A percentile compares a stretch with the other conserved stretches of the same genome.
Evolutionary conservation across 2,888 invertebrate species (phyloP).

Genomic region (Junonia oenone): DNA sequence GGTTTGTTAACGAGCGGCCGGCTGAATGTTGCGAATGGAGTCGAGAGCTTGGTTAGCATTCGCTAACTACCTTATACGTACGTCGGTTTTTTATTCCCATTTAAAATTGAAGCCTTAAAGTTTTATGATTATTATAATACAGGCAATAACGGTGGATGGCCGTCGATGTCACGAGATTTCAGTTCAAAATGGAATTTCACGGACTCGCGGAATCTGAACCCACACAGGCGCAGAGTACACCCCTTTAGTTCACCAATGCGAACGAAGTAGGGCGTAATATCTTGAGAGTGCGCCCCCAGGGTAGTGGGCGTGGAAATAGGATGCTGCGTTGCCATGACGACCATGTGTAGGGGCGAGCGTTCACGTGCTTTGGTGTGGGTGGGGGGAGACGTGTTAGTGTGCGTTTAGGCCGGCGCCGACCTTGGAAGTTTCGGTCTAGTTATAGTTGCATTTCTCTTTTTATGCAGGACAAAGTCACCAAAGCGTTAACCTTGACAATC

Average conservation of each 20-base stretch:
- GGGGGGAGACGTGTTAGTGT: conserved; percentile 40
- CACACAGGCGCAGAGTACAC: conserved; percentile 63
- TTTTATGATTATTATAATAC: conserved; percentile 28
- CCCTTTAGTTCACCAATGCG: conserved; percentile 76
- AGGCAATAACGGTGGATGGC: conserved; percentile 30
- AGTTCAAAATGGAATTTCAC: conserved; percentile 48
- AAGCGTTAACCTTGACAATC: conserved; percentile 35
- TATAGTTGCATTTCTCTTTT: conserved; percentile 39
- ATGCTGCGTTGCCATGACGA: conserved; percentile 82
- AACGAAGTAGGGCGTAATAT: conserved; percentile 76
- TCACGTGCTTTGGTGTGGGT: conserved; percentile 58
- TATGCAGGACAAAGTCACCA: conserved; percentile 27
- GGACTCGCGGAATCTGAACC: conserved; percentile 45
- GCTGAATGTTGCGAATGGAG: conserved; percentile 63
- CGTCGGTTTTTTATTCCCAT: conserved; percentile 35
- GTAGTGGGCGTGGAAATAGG: conserved; percentile 80
- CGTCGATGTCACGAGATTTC: conserved; percentile 38
- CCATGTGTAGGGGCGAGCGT: conserved; percentile 69
- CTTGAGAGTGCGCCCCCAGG: conserved; percentile 77
- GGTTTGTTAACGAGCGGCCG: conserved; percentile 75
- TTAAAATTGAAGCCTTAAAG: conserved; percentile 33
- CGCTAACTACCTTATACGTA: conserved; percentile 43
- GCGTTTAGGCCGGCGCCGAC: conserved; percentile 48
- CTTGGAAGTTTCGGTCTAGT: conserved; percentile 73
- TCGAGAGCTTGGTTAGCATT: conserved; percentile 54